Percentiles rank a stretch among this genome's conserved stretches.
phyloP scores from a whole-genome alignment of 2,888 invertebrate species.

The Lymantria monacha region DNA sequence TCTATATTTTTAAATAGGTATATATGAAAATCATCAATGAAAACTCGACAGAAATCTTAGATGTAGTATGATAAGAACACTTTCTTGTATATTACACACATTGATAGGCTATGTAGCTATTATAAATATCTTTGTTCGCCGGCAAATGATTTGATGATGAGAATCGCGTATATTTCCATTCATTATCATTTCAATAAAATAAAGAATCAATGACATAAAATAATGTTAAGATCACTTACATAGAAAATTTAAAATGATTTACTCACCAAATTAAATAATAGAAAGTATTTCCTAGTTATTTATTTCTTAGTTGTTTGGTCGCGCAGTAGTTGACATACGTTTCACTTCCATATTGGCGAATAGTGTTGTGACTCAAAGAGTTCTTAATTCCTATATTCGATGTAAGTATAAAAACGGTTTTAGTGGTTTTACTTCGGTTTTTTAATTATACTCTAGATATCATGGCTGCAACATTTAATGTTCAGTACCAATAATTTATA shows the following conservation, averaged over 20 bases:
- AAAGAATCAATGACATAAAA: conserved; percentile 14
- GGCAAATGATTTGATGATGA: conserved; percentile 52
- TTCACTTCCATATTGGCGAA: conserved; percentile 74
- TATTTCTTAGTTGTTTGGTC: conserved; percentile 70
- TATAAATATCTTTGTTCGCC: conserved; percentile 48
- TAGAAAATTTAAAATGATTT: conserved; percentile 32
- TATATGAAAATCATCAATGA: conserved; percentile 41
- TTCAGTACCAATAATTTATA: too few species aligned
- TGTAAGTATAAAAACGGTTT: conserved; percentile 12
- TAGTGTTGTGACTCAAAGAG: conserved; percentile 45
- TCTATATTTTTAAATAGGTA: conserved; percentile 17
- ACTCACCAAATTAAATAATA: conserved; percentile 65
- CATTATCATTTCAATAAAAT: conserved; percentile 8
- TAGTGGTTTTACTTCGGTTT: too few species aligned
- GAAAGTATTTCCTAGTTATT: conserved; percentile 65
- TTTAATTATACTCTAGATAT: too few species aligned
- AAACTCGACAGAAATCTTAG: conserved; percentile 31
- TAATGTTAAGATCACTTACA: conserved; percentile 11
- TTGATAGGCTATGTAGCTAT: conserved; percentile 30
- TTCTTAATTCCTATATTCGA: not conserved
- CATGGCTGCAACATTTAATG: too few species aligned
- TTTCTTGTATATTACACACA: conserved; percentile 34
- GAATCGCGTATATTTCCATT: conserved; percentile 35
- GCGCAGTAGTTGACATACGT: conserved; percentile 72
- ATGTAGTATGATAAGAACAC: conserved; percentile 42